These are phyloP conservation scores for Cotesia congregata DNA, from an alignment of 2,888 invertebrate species.

Conservation along the genomic window DNA sequence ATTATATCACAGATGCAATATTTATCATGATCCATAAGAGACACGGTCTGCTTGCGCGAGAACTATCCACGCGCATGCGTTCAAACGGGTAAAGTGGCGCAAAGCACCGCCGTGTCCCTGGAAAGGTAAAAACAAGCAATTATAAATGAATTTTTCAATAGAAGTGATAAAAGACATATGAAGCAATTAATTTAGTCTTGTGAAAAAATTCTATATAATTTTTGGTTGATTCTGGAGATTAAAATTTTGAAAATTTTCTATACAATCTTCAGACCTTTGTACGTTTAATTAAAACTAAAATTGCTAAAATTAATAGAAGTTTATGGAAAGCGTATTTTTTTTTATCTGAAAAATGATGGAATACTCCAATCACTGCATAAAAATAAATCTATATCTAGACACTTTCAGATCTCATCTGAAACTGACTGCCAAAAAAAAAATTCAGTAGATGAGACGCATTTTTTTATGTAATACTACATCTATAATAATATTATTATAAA, in stretches of 20 bases:
- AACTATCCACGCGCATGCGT: no score
- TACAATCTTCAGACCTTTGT: neutral
- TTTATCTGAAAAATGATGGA: neutral
- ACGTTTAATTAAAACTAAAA: neutral
- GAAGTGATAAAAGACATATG: neutral
- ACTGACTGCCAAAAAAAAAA: conserved; percentile 54
- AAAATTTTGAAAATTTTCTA: neutral
- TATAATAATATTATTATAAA: conserved; percentile 28
- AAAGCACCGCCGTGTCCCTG: no score
- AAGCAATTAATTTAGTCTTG: neutral
- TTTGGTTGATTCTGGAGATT: neutral
- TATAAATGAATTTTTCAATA: neutral
- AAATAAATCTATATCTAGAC: conserved; percentile 29
- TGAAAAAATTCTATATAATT: neutral
- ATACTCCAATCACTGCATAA: neutral
- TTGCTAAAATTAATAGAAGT: neutral
- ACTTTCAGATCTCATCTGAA: conserved; percentile 52
- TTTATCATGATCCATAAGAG: neutral
- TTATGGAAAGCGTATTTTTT: neutral
- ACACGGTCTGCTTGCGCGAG: no score
- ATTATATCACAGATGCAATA: neutral
- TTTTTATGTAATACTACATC: conserved; percentile 45
- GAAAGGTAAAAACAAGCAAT: neutral
- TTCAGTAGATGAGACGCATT: conserved; percentile 52
- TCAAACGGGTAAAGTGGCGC: no score